These are phyloP conservation scores for Actias luna DNA, from an alignment of 2,888 invertebrate species.

Conservation along the genomic window DNA sequence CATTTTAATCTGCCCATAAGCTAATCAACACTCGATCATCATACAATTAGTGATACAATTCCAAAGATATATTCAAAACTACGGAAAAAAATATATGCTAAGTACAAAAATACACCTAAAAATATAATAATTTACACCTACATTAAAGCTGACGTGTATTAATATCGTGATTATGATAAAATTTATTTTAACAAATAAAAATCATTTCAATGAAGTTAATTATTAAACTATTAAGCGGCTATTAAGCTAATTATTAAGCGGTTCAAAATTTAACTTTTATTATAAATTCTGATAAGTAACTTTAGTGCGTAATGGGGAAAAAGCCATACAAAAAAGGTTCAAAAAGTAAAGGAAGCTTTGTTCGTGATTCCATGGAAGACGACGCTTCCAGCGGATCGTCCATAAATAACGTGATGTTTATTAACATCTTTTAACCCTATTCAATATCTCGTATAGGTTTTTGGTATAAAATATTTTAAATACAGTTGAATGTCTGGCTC, in stretches of 20 bases:
- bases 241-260: too few species aligned
- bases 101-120: constrained; percentile 67
- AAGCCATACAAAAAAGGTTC: not conserved
- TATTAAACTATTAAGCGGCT: too few species aligned
- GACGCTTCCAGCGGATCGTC: not conserved
- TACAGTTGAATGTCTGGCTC: too few species aligned
- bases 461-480: too few species aligned
- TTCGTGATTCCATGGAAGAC: not conserved
- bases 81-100: constrained; percentile 35
- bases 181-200: constrained; percentile 11
- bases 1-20: not conserved
- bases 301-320: not conserved
- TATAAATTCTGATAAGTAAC: too few species aligned
- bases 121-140: constrained; percentile 61
- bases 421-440: too few species aligned
- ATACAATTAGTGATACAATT: not conserved
- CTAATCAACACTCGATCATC: not conserved
- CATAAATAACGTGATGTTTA: too few species aligned
- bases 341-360: not conserved
- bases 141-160: constrained; percentile 61
- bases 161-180: constrained; percentile 40
- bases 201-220: too few species aligned
- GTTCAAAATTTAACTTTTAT: too few species aligned
- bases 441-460: too few species aligned
- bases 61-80: not conserved